A percentile compares a stretch with the other conserved stretches of the same genome.
phyloP scores from a whole-genome alignment of 2,113 vertebrate species.

The Fregata magnificens region DNA sequence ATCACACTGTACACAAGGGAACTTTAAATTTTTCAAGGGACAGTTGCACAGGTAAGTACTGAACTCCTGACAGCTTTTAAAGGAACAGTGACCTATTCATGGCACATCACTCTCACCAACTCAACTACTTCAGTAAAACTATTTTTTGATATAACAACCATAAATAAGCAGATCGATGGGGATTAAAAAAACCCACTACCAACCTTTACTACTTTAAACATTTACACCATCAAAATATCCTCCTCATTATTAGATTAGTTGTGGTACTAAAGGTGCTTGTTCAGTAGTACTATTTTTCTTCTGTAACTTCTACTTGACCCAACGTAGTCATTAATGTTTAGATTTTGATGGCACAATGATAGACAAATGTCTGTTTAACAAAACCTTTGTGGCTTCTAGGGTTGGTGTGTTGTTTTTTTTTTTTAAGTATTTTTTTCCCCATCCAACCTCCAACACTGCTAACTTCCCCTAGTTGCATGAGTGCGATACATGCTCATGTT shows the following conservation, averaged over 20 bases:
- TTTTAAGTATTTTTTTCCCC: too few relatives aligned
- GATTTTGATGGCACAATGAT: background rate
- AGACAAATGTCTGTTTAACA: background rate
- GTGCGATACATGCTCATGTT: background rate
- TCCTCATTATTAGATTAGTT: background rate
- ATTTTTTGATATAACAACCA: background rate
- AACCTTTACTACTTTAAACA: background rate
- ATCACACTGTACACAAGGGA: background rate
- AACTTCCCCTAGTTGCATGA: background rate
- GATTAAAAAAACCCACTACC: background rate
- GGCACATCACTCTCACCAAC: background rate
- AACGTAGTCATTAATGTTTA: background rate
- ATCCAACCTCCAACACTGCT: background rate
- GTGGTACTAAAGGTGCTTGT: background rate
- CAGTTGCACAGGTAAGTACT: conserved; percentile 11
- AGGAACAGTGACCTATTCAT: background rate
- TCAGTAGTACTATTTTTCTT: background rate
- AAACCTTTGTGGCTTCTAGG: background rate
- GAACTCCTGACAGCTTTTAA: conserved; percentile 21
- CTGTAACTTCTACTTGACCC: background rate
- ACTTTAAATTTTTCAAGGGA: conserved; percentile 28
- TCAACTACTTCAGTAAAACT: background rate
- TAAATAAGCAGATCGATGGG: background rate
- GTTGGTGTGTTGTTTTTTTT: too few relatives aligned
- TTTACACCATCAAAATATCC: background rate